Base-by-base conservation (phyloP, 2,888 invertebrate genomes). In the Drosophila nigritarsus region DNA sequence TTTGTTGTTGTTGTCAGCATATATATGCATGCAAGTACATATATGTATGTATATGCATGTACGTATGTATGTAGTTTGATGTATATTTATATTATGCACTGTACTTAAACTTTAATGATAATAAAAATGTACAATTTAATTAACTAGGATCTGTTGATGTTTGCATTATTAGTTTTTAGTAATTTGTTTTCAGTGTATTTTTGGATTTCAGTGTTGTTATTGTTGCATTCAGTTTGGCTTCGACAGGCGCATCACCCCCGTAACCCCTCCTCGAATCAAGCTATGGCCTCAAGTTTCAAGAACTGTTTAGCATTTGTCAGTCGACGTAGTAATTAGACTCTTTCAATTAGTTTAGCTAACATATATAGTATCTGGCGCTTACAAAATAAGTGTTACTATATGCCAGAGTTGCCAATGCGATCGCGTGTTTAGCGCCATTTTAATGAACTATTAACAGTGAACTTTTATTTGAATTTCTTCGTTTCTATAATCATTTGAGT, bases 121-220 rank as follows among this genome's bases (percentile, higher is more conserved):
- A 84, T 73, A 89, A 75, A 90, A 90, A 88, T 88, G 63, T 90
- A 88, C 89, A 88, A 84, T 90, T 86, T 87, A 80, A 87, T 87
- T 87, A 88, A 83, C 87, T 88, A 89, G 87, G 87, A 84, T 83
- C 80, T 88, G 76, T 75, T 72, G 72, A 66, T 80, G 75, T 66
- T 80, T 49, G 65, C 60, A 45, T 58, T 59, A 49, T 54, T 68
- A 65, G 73, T 73, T 68, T 73, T 69, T 53, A 56, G 63, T 60
- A 45, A 34, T 66, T 38, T 58, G 55, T 58, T 59, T 54, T 18
- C 24, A 36, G 18, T 54, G 54, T 15, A 30, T 36, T 48, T 73
- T 64, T 80, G 58, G 53, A 53, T 61, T 70, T 54, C 20, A 53
- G 45, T 51, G 59, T 49, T 42, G 36, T 53, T 56, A 32, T 32